Evolutionary conservation across 2,888 invertebrate genomes (phyloP).

Genomic region (Steinernema scapterisci): DNA sequence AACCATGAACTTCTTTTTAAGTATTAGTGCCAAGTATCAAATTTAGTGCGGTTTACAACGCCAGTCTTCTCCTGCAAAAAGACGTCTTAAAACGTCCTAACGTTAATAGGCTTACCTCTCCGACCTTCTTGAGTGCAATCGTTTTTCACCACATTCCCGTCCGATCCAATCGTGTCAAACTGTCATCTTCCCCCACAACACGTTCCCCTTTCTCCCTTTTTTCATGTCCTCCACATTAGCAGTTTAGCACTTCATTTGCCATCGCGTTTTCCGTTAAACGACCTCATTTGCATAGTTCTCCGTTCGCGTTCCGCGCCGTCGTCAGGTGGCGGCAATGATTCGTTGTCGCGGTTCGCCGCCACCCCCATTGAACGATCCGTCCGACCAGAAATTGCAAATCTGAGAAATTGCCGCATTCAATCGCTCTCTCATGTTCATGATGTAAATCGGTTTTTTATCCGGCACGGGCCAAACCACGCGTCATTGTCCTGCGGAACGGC

Average conservation of each 20-base stretch:
- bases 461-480: neutral
- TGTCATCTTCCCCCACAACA: neutral
- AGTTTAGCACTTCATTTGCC: slow-evolving; percentile 12
- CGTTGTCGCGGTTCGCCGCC: no score
- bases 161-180: no score
- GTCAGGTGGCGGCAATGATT: neutral
- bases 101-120: no score
- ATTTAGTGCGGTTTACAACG: no score
- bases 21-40: no score
- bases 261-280: slow-evolving; percentile 17
- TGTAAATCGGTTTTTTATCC: neutral
- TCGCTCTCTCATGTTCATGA: slow-evolving; percentile 13
- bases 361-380: no score
- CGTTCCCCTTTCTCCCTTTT: neutral
- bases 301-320: slow-evolving; percentile 9
- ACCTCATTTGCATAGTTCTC: slow-evolving; percentile 27
- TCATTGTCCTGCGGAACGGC: neutral
- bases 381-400: no score
- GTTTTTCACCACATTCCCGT: no score
- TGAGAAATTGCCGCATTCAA: neutral
- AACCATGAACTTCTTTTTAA: no score
- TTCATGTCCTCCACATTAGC: slow-evolving; percentile 2
- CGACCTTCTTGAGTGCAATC: no score
- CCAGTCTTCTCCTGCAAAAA: no score
- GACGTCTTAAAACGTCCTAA: no score